These are phyloP conservation scores for Umimayanthus chanpuru DNA, from an alignment of 92 coral and sea anemone genomes.

Conservation along the genomic window DNA sequence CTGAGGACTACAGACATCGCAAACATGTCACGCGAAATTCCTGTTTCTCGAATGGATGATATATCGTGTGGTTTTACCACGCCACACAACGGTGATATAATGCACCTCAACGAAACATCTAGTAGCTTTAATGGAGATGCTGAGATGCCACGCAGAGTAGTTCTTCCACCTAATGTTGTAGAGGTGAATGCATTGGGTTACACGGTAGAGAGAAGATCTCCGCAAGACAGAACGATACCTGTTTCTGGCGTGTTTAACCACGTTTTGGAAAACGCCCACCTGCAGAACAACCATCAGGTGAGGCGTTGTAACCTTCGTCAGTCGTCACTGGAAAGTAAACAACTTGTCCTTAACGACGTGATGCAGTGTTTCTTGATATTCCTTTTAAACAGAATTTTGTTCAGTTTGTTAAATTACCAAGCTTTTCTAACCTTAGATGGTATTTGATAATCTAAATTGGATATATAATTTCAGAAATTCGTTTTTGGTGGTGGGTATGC, in stretches of 20 bases:
- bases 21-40: background rate
- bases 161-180: conserved; percentile 21
- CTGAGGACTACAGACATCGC: background rate
- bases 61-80: conserved; percentile 20
- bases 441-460: too few species aligned
- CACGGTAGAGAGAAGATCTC: conserved; percentile 7
- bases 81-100: background rate
- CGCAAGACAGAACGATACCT: background rate
- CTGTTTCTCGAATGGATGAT: conserved; percentile 7
- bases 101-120: background rate
- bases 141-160: conserved; percentile 14
- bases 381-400: too few species aligned
- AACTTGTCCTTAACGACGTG: background rate
- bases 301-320: background rate
- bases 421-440: too few species aligned
- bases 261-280: conserved; percentile 18
- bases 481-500: too few species aligned
- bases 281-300: conserved; percentile 15
- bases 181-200: conserved; percentile 33
- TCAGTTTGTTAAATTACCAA: too few species aligned
- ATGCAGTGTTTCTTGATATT: too few species aligned
- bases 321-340: background rate
- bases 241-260: background rate
- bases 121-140: background rate
- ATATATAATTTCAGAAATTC: too few species aligned